Conservation (phyloP, 2,797 vertebrate genomes). For the Petrocephalus sullivani region DNA sequence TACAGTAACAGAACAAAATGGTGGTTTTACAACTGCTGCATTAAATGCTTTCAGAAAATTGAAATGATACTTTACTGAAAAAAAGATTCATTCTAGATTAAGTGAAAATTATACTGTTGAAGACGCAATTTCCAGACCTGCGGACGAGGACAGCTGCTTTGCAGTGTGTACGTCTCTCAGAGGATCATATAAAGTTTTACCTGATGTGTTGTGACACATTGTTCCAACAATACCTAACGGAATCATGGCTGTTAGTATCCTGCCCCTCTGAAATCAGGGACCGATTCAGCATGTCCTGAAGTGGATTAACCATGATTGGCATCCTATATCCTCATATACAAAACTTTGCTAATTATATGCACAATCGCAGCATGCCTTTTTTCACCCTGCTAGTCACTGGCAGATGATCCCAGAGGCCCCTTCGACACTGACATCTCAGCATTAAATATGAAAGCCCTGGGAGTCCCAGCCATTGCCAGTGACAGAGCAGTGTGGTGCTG, state of each 20-base stretch:
- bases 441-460: background rate
- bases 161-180: background rate
- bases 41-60: background rate
- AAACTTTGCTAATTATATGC: background rate
- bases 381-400: background rate
- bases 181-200: background rate
- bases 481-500: background rate
- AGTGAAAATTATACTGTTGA: background rate
- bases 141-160: background rate
- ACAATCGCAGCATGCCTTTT: background rate
- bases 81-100: background rate
- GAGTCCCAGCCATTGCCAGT: background rate
- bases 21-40: background rate
- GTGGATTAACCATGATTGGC: background rate
- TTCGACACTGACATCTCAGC: background rate
- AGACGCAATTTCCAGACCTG: background rate
- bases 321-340: background rate
- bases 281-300: background rate
- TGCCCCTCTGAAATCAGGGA: background rate
- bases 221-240: background rate
- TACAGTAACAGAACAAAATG: background rate
- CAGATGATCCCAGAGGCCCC: background rate
- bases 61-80: background rate
- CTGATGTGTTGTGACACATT: background rate
- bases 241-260: background rate